Percentiles rank a stretch among this genome's conserved stretches.
phyloP scores from a whole-genome alignment of 2,113 vertebrate species.

The Lophura nycthemera region DNA sequence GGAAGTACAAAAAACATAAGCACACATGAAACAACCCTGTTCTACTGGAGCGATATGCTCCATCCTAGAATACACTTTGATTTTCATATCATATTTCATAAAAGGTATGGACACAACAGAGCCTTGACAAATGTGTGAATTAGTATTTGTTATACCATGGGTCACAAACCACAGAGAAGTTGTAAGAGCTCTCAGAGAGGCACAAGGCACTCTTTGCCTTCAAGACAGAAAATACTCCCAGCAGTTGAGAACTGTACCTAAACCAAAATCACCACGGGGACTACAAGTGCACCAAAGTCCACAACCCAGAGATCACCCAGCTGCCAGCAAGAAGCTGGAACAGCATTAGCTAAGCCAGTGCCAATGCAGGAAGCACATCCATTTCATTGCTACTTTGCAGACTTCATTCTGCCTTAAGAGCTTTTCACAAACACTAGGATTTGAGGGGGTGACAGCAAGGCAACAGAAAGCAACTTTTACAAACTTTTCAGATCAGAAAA shows the following conservation, averaged over 20 bases:
- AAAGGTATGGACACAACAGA: not conserved
- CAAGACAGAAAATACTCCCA: not conserved
- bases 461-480: not conserved
- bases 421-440: not conserved
- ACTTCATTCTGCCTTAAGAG: not conserved
- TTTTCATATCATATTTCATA: not conserved
- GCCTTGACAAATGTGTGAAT: not conserved
- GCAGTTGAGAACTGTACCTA: not conserved
- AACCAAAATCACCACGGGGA: not conserved
- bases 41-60: not conserved
- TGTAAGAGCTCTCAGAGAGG: not conserved
- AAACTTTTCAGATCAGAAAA: not conserved
- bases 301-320: not conserved
- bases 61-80: not conserved
- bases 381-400: not conserved
- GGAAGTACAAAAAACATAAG: not conserved
- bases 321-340: not conserved
- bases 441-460: rapidly evolving
- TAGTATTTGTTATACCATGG: not conserved
- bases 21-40: rapidly evolving
- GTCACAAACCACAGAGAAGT: not conserved
- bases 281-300: not conserved
- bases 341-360: not conserved
- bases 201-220: not conserved
- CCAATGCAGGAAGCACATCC: not conserved